Base-by-base conservation (phyloP, 2,797 vertebrate genomes). In the Allobates femoralis region DNA sequence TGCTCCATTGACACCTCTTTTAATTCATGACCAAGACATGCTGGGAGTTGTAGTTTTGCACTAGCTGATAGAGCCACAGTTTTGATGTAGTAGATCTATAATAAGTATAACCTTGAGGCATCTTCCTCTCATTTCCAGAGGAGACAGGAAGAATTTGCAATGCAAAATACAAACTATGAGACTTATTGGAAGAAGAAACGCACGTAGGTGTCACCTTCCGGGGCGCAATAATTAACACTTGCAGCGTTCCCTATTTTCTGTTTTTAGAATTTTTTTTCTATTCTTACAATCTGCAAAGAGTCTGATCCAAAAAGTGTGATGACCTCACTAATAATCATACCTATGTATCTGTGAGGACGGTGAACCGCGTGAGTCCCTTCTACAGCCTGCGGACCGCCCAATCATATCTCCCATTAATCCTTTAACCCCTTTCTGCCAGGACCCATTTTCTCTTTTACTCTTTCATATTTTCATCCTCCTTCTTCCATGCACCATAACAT, bases 211-310 rank as follows among this genome's bases (percentile, higher is more conserved):
- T 23, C 69, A 73, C 69, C 37, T 46, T n/a, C 37, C 12, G 18
- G 12, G 8, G 11, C 32, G 23, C 34, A 71, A 41, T 71, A 5
- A 73, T 73, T 73, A 41, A 73, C 69, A 73, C 69, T 41, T 73
- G 5, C 37, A 41, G 37, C 37, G 8, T 19, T 58, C 34, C 21
- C 32, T 0, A 7, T 19, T 34, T 34, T 37, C 34, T 37, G 67
- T 71, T 71, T 71, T 71, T 71, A 71, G 32, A 41, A 41, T 19
- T 41, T 21, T 23, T 71, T 34, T 71, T 41, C 67, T 71, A 71
- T 71, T 71, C 34, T 71, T 10, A 11, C 67, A 71, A n/a, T 23
- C 67, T 71, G 69, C 69, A 6, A 37, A 73, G 37, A 26, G n/a
- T n/a, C 21, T 71, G 32, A 3, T 41, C 8, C 30, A 32, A 71